Evolutionary conservation across 2,113 vertebrate species (phyloP).

Genomic region (Chaetops frenatus): DNA sequence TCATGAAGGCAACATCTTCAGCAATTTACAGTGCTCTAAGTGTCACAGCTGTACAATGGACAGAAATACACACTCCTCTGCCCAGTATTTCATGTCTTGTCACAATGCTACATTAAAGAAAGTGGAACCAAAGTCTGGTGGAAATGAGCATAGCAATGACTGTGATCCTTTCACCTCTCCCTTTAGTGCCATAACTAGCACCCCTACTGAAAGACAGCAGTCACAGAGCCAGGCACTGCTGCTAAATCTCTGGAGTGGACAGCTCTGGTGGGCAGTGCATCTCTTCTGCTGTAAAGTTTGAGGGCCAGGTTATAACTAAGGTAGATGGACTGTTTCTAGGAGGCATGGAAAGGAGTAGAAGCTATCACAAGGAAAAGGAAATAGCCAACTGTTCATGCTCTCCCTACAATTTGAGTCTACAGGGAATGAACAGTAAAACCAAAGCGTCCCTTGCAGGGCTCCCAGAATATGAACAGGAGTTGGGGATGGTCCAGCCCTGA

Average conservation of each 20-base stretch:
- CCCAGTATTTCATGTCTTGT: background rate
- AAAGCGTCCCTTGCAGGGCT: fast-evolving
- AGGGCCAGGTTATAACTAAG: background rate
- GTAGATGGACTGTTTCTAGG: background rate
- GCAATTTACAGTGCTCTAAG: background rate
- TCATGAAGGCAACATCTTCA: background rate
- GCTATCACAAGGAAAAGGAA: background rate
- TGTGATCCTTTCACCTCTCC: background rate
- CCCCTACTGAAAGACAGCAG: background rate
- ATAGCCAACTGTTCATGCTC: background rate
- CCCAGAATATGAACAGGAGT: background rate
- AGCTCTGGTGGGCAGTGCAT: background rate
- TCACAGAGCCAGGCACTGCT: background rate
- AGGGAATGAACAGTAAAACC: background rate
- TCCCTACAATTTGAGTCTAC: background rate
- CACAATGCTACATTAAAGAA: background rate
- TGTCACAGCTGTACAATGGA: background rate
- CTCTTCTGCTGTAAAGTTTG: background rate
- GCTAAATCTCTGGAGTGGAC: background rate
- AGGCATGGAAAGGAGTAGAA: background rate
- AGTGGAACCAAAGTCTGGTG: background rate
- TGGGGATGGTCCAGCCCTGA: fast-evolving
- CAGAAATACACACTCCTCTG: background rate
- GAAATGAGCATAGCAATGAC: background rate
- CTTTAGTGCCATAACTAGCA: background rate